A percentile compares a stretch with the other conserved stretches of the same genome.
Evolutionary conservation across 1,140 invertebrate species (phyloP).

Genomic region (Trialeurodes vaporariorum): DNA sequence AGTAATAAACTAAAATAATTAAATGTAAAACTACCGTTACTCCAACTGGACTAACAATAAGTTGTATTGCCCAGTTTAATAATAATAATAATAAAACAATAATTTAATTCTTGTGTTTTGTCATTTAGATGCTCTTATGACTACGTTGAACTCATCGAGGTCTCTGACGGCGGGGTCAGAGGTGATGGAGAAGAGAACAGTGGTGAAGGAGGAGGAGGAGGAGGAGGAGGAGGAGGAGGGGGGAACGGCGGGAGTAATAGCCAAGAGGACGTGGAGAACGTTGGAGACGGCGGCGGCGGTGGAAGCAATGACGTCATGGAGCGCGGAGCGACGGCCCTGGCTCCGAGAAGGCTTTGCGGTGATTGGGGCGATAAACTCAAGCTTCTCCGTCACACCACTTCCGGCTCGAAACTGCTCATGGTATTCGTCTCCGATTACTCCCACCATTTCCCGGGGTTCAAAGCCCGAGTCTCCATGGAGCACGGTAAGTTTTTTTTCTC

Average conservation of each 20-base stretch:
- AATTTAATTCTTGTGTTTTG: too few relatives aligned
- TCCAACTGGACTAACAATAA: too few relatives aligned
- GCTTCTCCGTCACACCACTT: constrained; percentile 47
- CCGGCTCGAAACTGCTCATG: constrained; percentile 41
- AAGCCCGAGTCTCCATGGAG: constrained; percentile 49
- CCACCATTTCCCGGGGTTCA: constrained; percentile 54
- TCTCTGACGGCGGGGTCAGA: too few relatives aligned
- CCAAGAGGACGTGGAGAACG: constrained; percentile 19
- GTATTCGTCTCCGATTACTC: constrained; percentile 58
- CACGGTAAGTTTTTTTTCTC: constrained; percentile 42
- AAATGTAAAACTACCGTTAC: too few relatives aligned
- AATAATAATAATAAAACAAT: too few relatives aligned
- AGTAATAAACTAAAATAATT: too few relatives aligned
- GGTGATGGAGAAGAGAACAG: not conserved
- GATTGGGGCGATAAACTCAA: constrained; percentile 61
- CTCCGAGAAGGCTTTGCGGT: constrained; percentile 46
- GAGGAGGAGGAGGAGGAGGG: constrained; percentile 6
- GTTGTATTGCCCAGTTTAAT: too few relatives aligned
- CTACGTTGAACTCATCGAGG: constrained; percentile 48
- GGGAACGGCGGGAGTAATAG: constrained; percentile 12
- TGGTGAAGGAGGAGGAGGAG: not conserved
- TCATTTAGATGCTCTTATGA: constrained; percentile 58
- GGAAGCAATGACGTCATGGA: constrained; percentile 16
- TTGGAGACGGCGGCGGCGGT: constrained; percentile 15
- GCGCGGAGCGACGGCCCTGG: too few relatives aligned